Evolutionary conservation across 2,113 vertebrate genomes (phyloP).

Genomic region (Macquaria ambigua): DNA sequence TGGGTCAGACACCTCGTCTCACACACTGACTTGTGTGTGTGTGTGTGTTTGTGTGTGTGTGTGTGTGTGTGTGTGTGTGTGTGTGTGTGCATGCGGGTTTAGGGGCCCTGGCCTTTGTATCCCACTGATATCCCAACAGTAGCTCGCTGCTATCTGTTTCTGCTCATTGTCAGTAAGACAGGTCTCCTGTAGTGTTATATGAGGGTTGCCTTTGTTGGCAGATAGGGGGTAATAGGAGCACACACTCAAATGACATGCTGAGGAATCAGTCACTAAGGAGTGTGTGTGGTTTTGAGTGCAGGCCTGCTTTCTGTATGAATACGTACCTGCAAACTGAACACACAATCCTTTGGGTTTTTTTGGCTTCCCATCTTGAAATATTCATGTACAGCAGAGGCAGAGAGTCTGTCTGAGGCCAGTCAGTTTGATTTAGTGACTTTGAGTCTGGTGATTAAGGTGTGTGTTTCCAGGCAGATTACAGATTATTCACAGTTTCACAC

Average conservation of each 20-base stretch:
- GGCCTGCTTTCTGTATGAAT: background rate
- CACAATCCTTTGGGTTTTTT: conserved; percentile 1
- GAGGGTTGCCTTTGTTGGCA: conserved; percentile 19
- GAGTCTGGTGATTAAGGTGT: conserved; percentile 9
- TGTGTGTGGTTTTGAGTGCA: conserved; percentile 3
- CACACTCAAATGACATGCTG: background rate
- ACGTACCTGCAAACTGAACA: conserved; percentile 5
- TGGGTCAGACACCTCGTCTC: conserved; percentile 46
- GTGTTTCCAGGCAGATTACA: background rate
- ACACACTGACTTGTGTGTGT: background rate
- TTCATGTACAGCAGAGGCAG: conserved; percentile 22
- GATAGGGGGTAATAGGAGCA: background rate
- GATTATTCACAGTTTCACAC: background rate
- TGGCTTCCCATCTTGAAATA: conserved; percentile 11
- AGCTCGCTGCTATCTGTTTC: conserved; percentile 58
- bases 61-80: background rate
- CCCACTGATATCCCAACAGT: conserved; percentile 58
- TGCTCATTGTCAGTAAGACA: conserved; percentile 64
- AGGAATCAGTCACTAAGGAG: background rate
- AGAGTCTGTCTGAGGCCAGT: conserved; percentile 16
- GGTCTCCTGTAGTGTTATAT: conserved; percentile 29
- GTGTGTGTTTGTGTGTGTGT: background rate
- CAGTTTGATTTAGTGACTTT: conserved; percentile 18
- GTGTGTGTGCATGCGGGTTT: background rate
- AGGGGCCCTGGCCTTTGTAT: conserved; percentile 34